A percentile compares a stretch with the other conserved stretches of the same genome.
Conservation (phyloP, 2,113 vertebrate species). For the Emydura subglobosa region DNA sequence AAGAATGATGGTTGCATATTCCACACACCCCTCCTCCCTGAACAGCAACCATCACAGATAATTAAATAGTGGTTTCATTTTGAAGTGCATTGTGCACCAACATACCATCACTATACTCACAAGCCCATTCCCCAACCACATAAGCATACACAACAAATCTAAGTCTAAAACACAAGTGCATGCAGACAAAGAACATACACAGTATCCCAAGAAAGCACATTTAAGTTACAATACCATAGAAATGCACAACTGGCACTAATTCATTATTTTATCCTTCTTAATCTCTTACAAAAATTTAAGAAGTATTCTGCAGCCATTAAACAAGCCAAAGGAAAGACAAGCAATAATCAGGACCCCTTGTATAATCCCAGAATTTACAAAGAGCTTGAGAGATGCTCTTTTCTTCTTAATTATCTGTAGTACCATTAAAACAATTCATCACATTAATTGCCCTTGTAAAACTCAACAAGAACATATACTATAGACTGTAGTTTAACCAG, state of each 20-base stretch:
- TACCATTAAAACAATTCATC: slow-evolving; percentile 11
- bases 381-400: not conserved
- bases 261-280: not conserved
- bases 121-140: not conserved
- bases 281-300: not conserved
- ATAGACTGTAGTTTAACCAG: not conserved
- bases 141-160: not conserved
- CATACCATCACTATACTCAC: not conserved
- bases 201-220: not conserved
- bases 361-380: not conserved
- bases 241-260: not conserved
- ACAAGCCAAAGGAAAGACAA: not conserved
- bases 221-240: not conserved
- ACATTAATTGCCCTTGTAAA: not conserved
- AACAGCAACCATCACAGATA: not conserved
- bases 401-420: not conserved
- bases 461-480: not conserved
- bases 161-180: not conserved
- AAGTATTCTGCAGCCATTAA: not conserved
- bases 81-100: not conserved
- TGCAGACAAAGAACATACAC: fast-evolving
- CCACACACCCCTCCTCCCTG: not conserved
- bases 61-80: not conserved
- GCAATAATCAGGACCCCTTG: not conserved
- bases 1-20: not conserved